phyloP scores from a whole-genome alignment of 2,797 vertebrate species.

The Gila robusta region DNA sequence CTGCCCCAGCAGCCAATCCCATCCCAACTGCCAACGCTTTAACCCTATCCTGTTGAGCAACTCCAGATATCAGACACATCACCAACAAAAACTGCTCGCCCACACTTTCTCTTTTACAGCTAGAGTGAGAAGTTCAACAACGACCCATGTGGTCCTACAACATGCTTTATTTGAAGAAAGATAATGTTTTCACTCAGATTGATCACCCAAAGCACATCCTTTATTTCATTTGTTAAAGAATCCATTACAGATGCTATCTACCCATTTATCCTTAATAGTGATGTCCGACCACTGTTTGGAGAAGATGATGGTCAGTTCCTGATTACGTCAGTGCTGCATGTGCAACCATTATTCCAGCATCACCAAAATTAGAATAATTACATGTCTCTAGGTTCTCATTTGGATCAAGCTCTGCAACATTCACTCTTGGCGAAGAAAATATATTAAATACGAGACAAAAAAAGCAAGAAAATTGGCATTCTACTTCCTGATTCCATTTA shows the following conservation, averaged over 20 bases:
- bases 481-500: background rate
- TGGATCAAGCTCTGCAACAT: background rate
- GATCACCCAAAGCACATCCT: background rate
- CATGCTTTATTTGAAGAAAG: background rate
- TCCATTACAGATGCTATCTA: background rate
- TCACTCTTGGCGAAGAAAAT: background rate
- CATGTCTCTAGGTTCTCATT: background rate
- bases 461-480: no score
- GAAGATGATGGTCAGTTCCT: background rate
- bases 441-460: background rate
- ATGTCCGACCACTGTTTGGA: background rate
- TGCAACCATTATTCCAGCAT: background rate
- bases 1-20: slow-evolving; percentile 31
- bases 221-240: background rate
- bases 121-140: background rate
- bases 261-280: background rate
- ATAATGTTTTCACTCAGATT: background rate
- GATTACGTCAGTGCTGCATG: background rate
- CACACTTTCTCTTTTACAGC: slow-evolving; percentile 6
- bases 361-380: slow-evolving; percentile 34
- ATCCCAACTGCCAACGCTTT: background rate
- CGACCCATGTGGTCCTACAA: background rate
- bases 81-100: slow-evolving; percentile 6
- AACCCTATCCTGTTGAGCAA: background rate
- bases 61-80: background rate